A percentile compares a stretch with the other conserved stretches of the same genome.
Evolutionary conservation across 2,797 vertebrate genomes (phyloP).

Genomic region (Decapterus maruadsi): DNA sequence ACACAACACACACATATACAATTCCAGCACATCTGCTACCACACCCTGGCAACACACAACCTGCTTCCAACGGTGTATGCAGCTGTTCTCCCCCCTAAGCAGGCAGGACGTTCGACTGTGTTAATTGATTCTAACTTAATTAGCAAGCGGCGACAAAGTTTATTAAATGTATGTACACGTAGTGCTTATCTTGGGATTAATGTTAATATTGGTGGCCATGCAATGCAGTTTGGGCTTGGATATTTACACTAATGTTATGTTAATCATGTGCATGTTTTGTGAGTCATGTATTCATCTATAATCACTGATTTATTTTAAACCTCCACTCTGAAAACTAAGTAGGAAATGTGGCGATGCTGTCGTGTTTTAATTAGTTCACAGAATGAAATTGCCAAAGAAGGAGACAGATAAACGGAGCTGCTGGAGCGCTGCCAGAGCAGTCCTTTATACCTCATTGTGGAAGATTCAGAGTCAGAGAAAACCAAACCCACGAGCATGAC

Average conservation of each 20-base stretch:
- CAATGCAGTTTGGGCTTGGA: too few species aligned
- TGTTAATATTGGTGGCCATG: too few species aligned
- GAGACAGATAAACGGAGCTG: conserved; percentile 11
- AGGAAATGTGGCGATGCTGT: background rate
- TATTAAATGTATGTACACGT: too few species aligned
- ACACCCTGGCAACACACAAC: background rate
- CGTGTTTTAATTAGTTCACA: conserved; percentile 40
- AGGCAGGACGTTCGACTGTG: background rate
- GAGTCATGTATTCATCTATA: too few species aligned
- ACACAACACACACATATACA: background rate
- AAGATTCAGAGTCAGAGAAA: conserved; percentile 11
- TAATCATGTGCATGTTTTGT: too few species aligned
- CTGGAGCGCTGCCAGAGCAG: conserved; percentile 3
- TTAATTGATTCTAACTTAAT: background rate
- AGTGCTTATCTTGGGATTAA: too few species aligned
- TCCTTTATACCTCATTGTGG: background rate
- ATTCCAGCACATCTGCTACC: background rate
- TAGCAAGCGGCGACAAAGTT: too few species aligned
- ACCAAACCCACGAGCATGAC: conserved; percentile 2
- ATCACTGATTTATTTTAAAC: too few species aligned
- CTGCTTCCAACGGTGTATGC: background rate
- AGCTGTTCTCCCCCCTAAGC: too few species aligned
- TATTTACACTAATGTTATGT: too few species aligned
- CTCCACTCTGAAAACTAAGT: too few species aligned
- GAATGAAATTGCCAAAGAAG: conserved; percentile 3